Base-by-base conservation (phyloP, 2,797 vertebrate species). In the Tokudaia muenninki region DNA sequence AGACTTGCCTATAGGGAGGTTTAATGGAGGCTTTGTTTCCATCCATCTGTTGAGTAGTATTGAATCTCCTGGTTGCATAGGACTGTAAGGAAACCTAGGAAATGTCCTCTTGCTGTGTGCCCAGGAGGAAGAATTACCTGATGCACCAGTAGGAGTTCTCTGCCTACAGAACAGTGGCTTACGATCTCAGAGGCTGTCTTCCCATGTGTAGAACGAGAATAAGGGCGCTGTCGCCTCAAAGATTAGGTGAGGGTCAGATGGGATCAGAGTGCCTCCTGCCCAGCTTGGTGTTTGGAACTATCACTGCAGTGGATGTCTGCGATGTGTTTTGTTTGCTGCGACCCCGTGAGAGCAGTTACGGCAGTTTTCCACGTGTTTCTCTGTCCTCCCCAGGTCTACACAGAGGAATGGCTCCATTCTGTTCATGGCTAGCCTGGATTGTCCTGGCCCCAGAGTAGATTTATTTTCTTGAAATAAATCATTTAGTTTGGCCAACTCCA, bases 401-500 rank as follows among this genome's bases (percentile, higher is more conserved):
- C 3, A 75, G 93, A 86, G 55, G 67, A 93, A 96, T 74, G n/a
- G 2, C 22, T 72, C 31, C 31, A 65, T n/a, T 87, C 88, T 95
- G 47, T 88, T 92, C 93, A 86, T 67, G 88, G 77, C 86, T 93
- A 94, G 92, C 63, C 84, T 93, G 93, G 65, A 81, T 89, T 90
- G 87, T 96, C 90, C 37, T 31, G 55, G 95, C 74, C 92, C 77
- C 88, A 81, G 77, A 89, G 86, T 87, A 94, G 88, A 70, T 97
- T 94, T 92, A 92, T 96, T 93, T 98, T 94, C 90, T 97, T 91
- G 81, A 97, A 97, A 91, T 92, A 94, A 96, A 97, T 97, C 94
- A 63, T 94, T 95, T 92, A 94, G 87, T 95, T 97, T 96, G 93
- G 95, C 94, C 59, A 55, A 94, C 86, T 94, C 90, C 63, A 11